These are phyloP conservation scores for Sarcophaga bullata DNA, from an alignment of 1,140 invertebrate genomes.

Conservation along the genomic window DNA sequence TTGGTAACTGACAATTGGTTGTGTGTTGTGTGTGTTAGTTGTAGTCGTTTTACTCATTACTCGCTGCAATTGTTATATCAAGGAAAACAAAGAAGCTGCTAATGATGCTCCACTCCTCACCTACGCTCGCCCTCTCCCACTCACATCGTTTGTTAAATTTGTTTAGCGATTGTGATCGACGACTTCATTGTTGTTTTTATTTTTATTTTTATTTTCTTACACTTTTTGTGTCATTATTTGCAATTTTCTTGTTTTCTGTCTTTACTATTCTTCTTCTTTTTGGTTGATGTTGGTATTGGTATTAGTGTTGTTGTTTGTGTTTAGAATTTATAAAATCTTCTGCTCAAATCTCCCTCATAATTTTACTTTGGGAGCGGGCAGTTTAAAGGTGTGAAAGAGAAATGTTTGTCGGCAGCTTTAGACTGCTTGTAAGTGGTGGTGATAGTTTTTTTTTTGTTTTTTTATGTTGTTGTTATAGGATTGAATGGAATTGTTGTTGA, in stretches of 20 bases:
- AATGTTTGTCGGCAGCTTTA: neutral
- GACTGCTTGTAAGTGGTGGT: neutral
- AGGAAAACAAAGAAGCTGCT: slow-evolving; percentile 21
- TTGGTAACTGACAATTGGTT: neutral
- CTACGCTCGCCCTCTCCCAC: too few relatives aligned
- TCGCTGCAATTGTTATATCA: neutral
- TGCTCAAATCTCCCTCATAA: neutral
- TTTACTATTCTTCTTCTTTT: neutral
- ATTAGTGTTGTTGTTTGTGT: neutral
- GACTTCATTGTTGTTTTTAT: neutral
- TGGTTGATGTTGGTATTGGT: neutral
- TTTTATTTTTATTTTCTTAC: neutral
- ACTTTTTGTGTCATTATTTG: neutral
- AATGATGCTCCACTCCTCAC: neutral
- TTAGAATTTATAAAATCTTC: slow-evolving; percentile 4
- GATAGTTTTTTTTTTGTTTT: neutral
- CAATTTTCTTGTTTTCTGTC: neutral
- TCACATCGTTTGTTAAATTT: neutral
- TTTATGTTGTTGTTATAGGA: slow-evolving; percentile 8
- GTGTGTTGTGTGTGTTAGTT: neutral
- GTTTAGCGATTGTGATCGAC: slow-evolving; percentile 19
- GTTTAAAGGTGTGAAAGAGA: slow-evolving; percentile 1
- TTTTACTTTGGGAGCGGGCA: neutral
- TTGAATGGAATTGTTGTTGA: neutral
- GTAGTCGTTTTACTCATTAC: neutral